Percentiles rank a stretch among this genome's conserved stretches.
These are phyloP conservation scores for Magallana ariakensis DNA, from an alignment of 1,140 invertebrate genomes.

Conservation along the genomic window DNA sequence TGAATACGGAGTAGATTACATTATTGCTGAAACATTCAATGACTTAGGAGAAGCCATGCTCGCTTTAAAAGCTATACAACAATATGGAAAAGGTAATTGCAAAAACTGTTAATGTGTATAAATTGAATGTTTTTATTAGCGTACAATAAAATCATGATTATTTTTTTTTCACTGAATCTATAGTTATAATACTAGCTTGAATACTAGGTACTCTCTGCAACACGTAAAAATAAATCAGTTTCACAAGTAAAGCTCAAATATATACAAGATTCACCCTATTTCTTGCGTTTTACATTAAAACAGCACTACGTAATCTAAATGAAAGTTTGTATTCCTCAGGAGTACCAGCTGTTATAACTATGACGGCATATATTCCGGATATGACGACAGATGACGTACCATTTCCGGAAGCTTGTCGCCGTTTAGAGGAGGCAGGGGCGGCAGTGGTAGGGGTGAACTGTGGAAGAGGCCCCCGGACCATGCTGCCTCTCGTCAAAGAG, in stretches of 20 bases:
- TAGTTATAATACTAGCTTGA: background rate
- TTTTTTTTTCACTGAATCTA: background rate
- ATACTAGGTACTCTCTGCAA: too few relatives aligned
- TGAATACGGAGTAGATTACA: slow-evolving; percentile 70
- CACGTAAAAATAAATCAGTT: too few relatives aligned
- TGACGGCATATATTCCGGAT: slow-evolving; percentile 57
- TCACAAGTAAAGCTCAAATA: too few relatives aligned
- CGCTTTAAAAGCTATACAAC: slow-evolving; percentile 68
- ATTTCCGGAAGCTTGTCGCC: slow-evolving; percentile 66
- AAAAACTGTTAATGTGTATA: background rate
- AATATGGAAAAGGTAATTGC: slow-evolving; percentile 65
- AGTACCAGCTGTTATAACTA: slow-evolving; percentile 61
- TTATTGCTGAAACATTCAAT: slow-evolving; percentile 72
- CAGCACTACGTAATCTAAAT: too few relatives aligned
- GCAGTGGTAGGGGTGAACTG: slow-evolving; percentile 77
- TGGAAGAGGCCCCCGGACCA: slow-evolving; percentile 70
- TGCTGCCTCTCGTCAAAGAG: slow-evolving; percentile 71
- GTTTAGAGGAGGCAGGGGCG: slow-evolving; percentile 71
- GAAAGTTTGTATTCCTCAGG: slow-evolving; percentile 31
- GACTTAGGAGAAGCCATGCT: slow-evolving; percentile 72
- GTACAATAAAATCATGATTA: background rate
- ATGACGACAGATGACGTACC: slow-evolving; percentile 67
- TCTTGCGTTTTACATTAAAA: background rate
- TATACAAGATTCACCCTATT: too few relatives aligned
- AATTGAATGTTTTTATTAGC: background rate